phyloP scores from a whole-genome alignment of 2,888 invertebrate genomes.

The Parascotia fuliginaria region DNA sequence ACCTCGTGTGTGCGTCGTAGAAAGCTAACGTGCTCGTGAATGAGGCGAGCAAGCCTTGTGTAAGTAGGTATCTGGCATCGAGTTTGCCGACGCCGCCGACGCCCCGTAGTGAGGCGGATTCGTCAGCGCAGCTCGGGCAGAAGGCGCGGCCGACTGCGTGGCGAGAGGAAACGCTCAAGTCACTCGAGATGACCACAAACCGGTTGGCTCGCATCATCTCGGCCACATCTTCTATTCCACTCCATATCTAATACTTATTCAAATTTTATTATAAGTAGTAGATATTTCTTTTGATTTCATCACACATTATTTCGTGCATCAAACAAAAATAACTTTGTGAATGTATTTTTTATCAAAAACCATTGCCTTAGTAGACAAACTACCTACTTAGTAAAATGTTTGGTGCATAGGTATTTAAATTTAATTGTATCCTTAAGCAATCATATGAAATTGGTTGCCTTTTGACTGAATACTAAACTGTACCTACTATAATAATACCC shows the following conservation, averaged over 20 bases:
- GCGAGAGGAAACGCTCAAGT: slow-evolving; percentile 52
- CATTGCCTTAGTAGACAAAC: slow-evolving; percentile 2
- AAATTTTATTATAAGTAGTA: slow-evolving; percentile 32
- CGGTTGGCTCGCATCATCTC: slow-evolving; percentile 67
- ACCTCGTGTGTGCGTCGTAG: slow-evolving; percentile 59
- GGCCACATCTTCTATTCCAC: slow-evolving; percentile 47
- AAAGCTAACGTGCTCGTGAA: slow-evolving; percentile 71
- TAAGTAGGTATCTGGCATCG: slow-evolving; percentile 30
- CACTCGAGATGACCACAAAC: slow-evolving; percentile 71
- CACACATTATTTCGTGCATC: slow-evolving; percentile 11
- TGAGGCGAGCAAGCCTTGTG: slow-evolving; percentile 61
- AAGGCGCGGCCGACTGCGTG: slow-evolving; percentile 14
- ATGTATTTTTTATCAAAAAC: neutral
- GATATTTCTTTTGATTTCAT: slow-evolving; percentile 35
- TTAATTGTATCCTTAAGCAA: too few relatives aligned
- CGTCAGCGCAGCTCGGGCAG: neutral
- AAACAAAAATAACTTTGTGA: slow-evolving; percentile 5
- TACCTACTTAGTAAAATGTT: neutral
- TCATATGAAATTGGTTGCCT: too few relatives aligned
- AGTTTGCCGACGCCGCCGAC: slow-evolving; percentile 1
- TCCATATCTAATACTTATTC: slow-evolving; percentile 43
- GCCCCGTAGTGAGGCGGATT: neutral
- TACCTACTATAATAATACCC: too few relatives aligned
- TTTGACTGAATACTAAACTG: too few relatives aligned
- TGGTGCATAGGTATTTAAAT: too few relatives aligned